Evolutionary conservation across 2,797 vertebrate species (phyloP).

Genomic region (Decapterus maruadsi): DNA sequence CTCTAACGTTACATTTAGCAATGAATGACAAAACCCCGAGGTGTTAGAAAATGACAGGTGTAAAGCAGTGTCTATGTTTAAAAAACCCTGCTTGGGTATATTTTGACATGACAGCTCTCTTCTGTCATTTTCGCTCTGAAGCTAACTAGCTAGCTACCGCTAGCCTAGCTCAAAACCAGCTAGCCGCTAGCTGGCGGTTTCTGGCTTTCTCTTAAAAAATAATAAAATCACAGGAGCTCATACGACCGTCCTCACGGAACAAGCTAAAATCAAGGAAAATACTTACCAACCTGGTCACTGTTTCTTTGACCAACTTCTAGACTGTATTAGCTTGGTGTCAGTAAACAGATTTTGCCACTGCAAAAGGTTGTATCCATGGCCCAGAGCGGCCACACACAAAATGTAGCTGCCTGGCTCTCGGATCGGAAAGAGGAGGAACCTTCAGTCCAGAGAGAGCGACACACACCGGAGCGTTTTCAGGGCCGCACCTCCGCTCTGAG

Average conservation of each 20-base stretch:
- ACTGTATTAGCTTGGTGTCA: slow-evolving; percentile 69
- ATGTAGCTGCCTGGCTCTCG: slow-evolving; percentile 60
- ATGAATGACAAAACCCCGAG: background rate
- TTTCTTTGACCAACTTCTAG: slow-evolving; percentile 48
- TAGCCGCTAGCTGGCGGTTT: slow-evolving; percentile 53
- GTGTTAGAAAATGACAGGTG: background rate
- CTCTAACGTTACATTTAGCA: background rate
- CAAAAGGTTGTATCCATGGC: slow-evolving; percentile 83
- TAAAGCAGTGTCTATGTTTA: background rate
- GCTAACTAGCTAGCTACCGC: slow-evolving; percentile 60
- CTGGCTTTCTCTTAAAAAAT: slow-evolving; percentile 35
- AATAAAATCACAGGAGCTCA: slow-evolving; percentile 10
- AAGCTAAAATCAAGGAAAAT: slow-evolving; percentile 14
- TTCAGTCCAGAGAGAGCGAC: slow-evolving; percentile 23
- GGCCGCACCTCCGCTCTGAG: slow-evolving; percentile 47
- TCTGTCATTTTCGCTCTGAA: slow-evolving; percentile 75
- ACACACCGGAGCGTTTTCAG: slow-evolving; percentile 59
- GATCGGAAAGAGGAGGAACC: slow-evolving; percentile 69
- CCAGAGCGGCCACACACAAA: slow-evolving; percentile 75
- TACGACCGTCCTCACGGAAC: slow-evolving; percentile 16
- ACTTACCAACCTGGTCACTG: slow-evolving; percentile 77
- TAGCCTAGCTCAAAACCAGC: slow-evolving; percentile 56
- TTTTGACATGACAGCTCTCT: slow-evolving; percentile 74
- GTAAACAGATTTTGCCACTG: slow-evolving; percentile 64
- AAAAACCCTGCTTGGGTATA: slow-evolving; percentile 7